Conservation (phyloP, 2,888 invertebrate genomes). For the Geotrupes spiniger region DNA sequence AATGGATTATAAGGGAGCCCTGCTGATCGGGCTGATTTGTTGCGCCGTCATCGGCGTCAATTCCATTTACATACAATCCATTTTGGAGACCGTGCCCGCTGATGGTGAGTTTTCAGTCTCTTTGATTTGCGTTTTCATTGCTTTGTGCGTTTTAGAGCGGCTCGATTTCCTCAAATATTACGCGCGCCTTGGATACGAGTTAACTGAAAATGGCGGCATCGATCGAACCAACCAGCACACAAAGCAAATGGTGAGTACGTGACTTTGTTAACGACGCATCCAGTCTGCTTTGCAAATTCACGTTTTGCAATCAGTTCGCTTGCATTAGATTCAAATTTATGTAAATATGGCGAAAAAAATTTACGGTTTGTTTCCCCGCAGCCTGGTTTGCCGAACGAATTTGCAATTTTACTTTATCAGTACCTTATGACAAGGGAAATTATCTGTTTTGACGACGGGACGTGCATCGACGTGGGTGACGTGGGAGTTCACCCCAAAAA, state of each 20-base stretch:
- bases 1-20: neutral
- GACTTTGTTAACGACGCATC: neutral
- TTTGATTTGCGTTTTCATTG: neutral
- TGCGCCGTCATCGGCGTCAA: neutral
- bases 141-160: slow-evolving; percentile 7
- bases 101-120: slow-evolving; percentile 5
- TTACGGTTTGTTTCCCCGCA: slow-evolving; percentile 2
- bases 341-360: neutral
- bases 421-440: slow-evolving; percentile 9
- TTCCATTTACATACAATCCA: neutral
- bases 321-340: neutral
- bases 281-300: neutral
- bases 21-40: neutral
- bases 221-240: neutral
- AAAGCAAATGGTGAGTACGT: slow-evolving; percentile 1
- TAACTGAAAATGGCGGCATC: neutral
- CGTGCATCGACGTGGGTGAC: slow-evolving; percentile 27
- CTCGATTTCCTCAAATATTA: slow-evolving; percentile 8
- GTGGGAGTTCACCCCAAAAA: slow-evolving; percentile 27
- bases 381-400: slow-evolving; percentile 6
- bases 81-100: slow-evolving; percentile 5
- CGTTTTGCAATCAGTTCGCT: neutral
- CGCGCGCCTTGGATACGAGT: slow-evolving; percentile 5
- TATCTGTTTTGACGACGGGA: slow-evolving; percentile 28
- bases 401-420: slow-evolving; percentile 7